Base-by-base conservation (phyloP, 53 echinoderm and acorn worm species). In the Patiria pectinifera region DNA sequence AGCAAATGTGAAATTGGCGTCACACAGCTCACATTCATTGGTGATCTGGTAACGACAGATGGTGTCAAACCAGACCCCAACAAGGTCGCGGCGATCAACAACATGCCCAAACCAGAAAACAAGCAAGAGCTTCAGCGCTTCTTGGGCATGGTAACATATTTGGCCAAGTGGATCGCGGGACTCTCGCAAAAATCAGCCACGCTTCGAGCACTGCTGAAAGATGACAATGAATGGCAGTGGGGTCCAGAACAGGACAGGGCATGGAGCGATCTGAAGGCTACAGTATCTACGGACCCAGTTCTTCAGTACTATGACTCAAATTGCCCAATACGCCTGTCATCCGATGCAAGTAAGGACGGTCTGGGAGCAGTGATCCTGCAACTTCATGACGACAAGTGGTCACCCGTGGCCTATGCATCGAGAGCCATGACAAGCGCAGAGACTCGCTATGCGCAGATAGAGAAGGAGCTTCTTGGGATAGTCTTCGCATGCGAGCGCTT, bases 401-500 rank as follows among this genome's bases (percentile, higher is more conserved):
- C 85, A 66, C 87, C 93, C 45, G 74, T 93, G 44, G 93, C 93
- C 22, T 93, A 80, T 81, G 80, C 93, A 2, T 81, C 87, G n/a
- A 80, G 58, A 80, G 80, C 87, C 24, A 87, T 93, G 87, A 79
- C 70, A 3, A 70, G 70, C 53, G 86, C 87, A 8, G 74, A 93
- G 82, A 87, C 87, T 21, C 81, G 82, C 6, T 93, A 92, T 43
- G 87, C 93, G 1, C 93, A 93, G 84, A 94, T 94, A 19, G 91
- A 94, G 78, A 92, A 94, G 69, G 91, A 96, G 62, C 71, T 93
- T 3, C 44, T 96, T 11, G 93, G 19, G 18, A 69, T 91, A 14
- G 90, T 87, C 4, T 95, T 84, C 60, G 91, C 92, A 6, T 93
- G 91, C 62, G 91, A 95, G 82, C 70, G 87, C n/a, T 95, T 95